Base-by-base conservation (phyloP, 1,140 invertebrate species). In the Physella acuta region DNA sequence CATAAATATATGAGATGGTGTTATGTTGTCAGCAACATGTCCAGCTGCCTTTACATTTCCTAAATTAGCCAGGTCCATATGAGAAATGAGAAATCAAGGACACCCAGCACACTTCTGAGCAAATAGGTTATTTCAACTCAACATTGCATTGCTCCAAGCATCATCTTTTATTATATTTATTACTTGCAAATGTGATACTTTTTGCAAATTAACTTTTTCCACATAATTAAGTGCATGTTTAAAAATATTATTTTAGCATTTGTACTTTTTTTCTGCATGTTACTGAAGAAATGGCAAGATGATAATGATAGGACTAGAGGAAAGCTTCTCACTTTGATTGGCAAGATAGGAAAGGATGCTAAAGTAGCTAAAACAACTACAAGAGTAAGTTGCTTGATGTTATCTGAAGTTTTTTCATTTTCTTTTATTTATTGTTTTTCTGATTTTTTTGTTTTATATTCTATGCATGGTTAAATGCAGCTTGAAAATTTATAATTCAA, bases 271-370 rank as follows among this genome's bases (percentile, higher is more conserved):
- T 5, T 56, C 2, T 26, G 14, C 39, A n/a, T 36, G 55, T 34
- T 37, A 55, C n/a, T 60, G 5, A 74, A 88, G 86, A 87, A 84
- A 77, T 87, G 86, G 85, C 77, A 85, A 59, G 79, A 82, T 65
- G 85, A 84, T 37, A 84, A 83, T 73, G 85, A 86, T 68, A 79
- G 81, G 68, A 83, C 85, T 66, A 76, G 82, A 73, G 87, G 88
- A 70, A 86, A 86, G 67, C 78, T 88, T 16, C 75, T 88, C 4
- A 79, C 79, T 61, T 79, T 88, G 37, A 85, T 88, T 64, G 87
- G 87, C 20, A 84, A 85, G 71, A 87, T 88, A 65, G 88, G 88
- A 17, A 84, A 85, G 67, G 87, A 88, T 78, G 83, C 85, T 0
- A 80, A 78, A 62, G 79, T 78, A 53, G 65, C 76, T 3, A 81